Conservation (phyloP, 2,888 invertebrate species). For the Fissipunctia ypsillon region DNA sequence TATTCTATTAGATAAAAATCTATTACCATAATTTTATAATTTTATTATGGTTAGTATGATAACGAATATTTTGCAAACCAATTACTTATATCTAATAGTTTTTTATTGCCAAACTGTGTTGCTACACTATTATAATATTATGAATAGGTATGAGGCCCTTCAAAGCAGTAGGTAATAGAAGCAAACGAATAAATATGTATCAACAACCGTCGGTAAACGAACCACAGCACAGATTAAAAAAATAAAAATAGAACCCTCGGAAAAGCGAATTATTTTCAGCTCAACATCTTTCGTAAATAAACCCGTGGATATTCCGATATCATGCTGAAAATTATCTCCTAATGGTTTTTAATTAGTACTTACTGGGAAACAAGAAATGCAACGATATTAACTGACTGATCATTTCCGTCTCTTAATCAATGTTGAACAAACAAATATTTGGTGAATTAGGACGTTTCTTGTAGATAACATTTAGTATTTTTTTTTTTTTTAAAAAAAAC, state of each 20-base stretch:
- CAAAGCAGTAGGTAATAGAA: neutral
- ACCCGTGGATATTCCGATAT: neutral
- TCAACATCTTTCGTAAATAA: neutral
- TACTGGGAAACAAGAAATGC: neutral
- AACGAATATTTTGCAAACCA: neutral
- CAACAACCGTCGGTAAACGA: neutral
- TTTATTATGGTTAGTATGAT: neutral
- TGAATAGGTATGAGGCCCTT: neutral
- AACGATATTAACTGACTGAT: neutral
- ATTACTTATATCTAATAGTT: neutral
- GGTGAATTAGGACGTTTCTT: too few relatives aligned
- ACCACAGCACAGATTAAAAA: neutral
- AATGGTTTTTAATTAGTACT: conserved; percentile 29
- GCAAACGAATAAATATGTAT: neutral
- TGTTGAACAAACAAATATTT: too few relatives aligned
- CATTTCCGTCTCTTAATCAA: neutral
- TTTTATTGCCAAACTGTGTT: neutral
- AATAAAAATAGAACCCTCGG: neutral
- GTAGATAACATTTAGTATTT: too few relatives aligned
- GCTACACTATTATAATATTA: neutral
- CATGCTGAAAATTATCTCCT: conserved; percentile 7
- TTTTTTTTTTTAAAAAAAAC: too few relatives aligned
- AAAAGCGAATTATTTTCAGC: neutral
- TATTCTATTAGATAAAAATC: too few relatives aligned
- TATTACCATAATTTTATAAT: neutral